Conservation (phyloP, 1,140 invertebrate species). For the Gerris buenoi region DNA sequence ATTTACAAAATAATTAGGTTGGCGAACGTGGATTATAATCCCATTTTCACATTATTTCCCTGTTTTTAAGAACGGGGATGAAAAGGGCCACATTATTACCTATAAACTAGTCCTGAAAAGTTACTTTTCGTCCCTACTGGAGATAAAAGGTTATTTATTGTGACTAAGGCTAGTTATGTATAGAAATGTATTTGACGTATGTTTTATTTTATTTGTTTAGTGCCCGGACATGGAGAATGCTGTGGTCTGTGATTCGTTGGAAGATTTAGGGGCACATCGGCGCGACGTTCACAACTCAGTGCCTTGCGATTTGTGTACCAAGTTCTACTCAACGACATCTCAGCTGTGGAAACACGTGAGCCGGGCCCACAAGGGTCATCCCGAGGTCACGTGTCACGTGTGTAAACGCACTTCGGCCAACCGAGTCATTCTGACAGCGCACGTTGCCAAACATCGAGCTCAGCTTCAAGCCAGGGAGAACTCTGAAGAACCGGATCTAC, state of each 20-base stretch:
- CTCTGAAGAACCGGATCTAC: background rate
- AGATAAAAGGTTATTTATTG: too few species aligned
- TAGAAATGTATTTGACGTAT: too few species aligned
- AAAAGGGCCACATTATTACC: too few species aligned
- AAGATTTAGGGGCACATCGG: conserved; percentile 39
- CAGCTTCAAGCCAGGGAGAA: conserved; percentile 33
- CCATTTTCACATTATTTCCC: too few species aligned
- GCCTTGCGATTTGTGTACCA: conserved; percentile 45
- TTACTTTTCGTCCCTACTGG: too few species aligned
- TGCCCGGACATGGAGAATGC: conserved; percentile 32
- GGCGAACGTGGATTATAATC: too few species aligned
- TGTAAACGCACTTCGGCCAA: conserved; percentile 43
- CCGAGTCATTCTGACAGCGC: conserved; percentile 38
- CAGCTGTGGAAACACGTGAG: conserved; percentile 49
- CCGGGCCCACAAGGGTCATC: conserved; percentile 41
- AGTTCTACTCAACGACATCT: conserved; percentile 43
- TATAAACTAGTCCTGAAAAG: too few species aligned
- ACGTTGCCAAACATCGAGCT: conserved; percentile 41
- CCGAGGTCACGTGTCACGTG: conserved; percentile 40
- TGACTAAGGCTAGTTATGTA: too few species aligned
- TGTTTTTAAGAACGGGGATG: too few species aligned
- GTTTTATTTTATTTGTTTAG: background rate
- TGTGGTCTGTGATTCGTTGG: conserved; percentile 31
- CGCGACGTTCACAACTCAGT: conserved; percentile 37
- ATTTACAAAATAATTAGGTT: too few species aligned